A percentile compares a stretch with the other conserved stretches of the same genome.
Conservation (phyloP, 2,888 invertebrate genomes). For the Podabrus alpinus region DNA sequence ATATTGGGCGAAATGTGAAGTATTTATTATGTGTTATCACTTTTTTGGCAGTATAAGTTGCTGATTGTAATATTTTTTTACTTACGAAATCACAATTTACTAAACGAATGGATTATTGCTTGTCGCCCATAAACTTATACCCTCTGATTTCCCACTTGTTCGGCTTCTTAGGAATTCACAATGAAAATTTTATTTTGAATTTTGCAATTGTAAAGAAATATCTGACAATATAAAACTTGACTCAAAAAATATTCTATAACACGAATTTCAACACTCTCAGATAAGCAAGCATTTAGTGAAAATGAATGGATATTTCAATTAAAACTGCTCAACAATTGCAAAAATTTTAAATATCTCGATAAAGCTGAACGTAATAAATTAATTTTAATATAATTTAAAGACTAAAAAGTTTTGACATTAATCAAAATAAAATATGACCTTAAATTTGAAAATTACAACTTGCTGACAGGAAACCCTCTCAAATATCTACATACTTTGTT, state of each 20-base stretch:
- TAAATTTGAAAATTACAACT: not conserved
- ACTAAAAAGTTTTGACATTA: not conserved
- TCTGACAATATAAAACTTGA: not conserved
- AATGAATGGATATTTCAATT: not conserved
- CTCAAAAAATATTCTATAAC: not conserved
- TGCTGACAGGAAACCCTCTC: not conserved
- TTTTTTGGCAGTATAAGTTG: no score
- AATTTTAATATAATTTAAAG: not conserved
- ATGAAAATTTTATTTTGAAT: no score
- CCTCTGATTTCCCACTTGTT: no score
- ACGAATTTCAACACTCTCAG: not conserved
- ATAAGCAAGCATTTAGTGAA: not conserved
- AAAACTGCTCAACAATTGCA: not conserved
- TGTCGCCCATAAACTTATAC: no score
- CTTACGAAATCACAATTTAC: no score
- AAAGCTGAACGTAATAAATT: not conserved
- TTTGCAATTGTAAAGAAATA: no score
- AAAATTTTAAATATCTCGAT: not conserved
- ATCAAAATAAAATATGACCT: not conserved
- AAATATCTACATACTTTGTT: not conserved
- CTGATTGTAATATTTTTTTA: no score
- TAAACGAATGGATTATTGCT: no score
- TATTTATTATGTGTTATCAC: no score
- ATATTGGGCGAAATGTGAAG: no score
- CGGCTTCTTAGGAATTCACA: no score